Conservation (phyloP, 2,797 vertebrate genomes). For the Tangara arthus region DNA sequence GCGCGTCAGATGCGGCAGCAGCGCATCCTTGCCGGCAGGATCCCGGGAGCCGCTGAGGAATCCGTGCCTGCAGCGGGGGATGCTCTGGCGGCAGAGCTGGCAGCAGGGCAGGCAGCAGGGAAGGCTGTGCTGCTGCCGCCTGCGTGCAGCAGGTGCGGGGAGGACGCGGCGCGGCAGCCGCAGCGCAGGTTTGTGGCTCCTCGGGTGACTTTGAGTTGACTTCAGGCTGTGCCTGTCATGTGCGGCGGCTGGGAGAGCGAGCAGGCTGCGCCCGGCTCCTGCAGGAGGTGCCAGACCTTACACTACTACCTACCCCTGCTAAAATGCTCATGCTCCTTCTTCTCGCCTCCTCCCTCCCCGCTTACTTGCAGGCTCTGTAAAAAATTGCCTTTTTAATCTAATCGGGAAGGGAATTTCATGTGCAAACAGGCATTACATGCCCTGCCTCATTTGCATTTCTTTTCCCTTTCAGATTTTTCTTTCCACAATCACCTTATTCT, state of each 20-base stretch:
- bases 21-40: background rate
- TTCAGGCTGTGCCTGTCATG: conserved; percentile 38
- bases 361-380: conserved; percentile 9
- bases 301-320: background rate
- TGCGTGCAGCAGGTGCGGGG: conserved; percentile 65
- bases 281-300: conserved; percentile 63
- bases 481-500: conserved; percentile 2
- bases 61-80: background rate
- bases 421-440: conserved; percentile 39
- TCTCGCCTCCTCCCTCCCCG: background rate
- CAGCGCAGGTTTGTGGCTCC: background rate
- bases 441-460: conserved; percentile 31
- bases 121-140: background rate
- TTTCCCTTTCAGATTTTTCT: conserved; percentile 19
- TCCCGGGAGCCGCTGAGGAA: background rate
- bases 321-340: conserved; percentile 18
- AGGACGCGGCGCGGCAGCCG: background rate
- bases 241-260: conserved; percentile 51
- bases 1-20: background rate
- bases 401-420: conserved; percentile 50
- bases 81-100: background rate
- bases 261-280: conserved; percentile 37
- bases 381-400: conserved; percentile 52
- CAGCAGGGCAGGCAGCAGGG: background rate
- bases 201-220: conserved; percentile 68